phyloP scores from a whole-genome alignment of 2,113 vertebrate genomes.

The Ptychochromis oligacanthus region DNA sequence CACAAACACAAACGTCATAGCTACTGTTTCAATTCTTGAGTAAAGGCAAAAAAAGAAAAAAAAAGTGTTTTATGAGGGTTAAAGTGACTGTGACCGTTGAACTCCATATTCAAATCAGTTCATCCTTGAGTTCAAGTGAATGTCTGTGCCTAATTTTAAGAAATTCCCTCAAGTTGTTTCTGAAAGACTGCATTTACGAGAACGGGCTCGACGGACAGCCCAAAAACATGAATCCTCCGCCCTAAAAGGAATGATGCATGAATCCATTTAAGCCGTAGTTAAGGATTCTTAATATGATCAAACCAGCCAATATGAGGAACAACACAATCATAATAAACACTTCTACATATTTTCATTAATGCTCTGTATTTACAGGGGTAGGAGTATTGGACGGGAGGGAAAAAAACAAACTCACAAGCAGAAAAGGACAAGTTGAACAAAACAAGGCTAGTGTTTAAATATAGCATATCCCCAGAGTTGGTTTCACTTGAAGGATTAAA shows the following conservation, averaged over 20 bases:
- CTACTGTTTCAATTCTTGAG: neutral
- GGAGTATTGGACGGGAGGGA: neutral
- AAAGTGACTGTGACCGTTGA: neutral
- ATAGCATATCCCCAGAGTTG: neutral
- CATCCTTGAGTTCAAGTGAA: no score
- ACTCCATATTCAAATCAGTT: no score
- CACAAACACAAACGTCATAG: neutral
- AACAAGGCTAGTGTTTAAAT: neutral
- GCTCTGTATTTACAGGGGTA: neutral
- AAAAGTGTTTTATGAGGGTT: neutral
- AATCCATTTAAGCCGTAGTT: neutral
- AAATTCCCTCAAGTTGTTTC: no score
- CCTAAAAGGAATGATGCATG: neutral
- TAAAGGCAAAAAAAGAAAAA: neutral
- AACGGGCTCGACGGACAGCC: neutral
- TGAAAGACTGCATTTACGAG: no score
- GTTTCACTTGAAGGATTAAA: constrained; percentile 10
- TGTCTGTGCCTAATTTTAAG: no score
- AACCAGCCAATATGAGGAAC: neutral
- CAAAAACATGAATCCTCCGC: neutral
- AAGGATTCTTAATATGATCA: neutral
- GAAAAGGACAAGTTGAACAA: neutral
- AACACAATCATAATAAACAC: neutral
- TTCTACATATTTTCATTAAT: neutral
- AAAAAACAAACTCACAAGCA: neutral